Evolutionary conservation across 1,140 invertebrate species (phyloP), one percentile per base, ranked within the genome.

Genomic region (Cotesia glomerata): DNA sequence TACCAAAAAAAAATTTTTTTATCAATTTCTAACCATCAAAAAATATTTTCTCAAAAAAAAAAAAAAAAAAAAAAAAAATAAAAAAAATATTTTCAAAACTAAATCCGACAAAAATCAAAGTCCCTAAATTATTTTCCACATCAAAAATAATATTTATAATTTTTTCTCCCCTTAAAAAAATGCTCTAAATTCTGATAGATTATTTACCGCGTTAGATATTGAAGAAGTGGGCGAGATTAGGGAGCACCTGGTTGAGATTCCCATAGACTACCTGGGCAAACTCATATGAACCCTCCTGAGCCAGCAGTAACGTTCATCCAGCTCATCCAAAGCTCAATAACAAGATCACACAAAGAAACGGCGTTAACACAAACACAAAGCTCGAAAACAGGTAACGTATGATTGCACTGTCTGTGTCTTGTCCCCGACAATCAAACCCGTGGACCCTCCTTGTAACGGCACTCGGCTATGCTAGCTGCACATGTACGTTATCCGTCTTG

Each of bases 191-290:
- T n/a, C 13, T 54, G 13, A 5, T 14, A 54, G 52, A 54, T 54
- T 54, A 54, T 54, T 54, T 54, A 54, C n/a, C 13, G 14, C 4
- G 5, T n/a, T 3, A 16, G n/a, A n/a, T n/a, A 26, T 26, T 26
- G 26, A 54, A 54, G 52, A 54, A 54, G 52, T 54, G 16, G 52
- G 52, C 52, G 52, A 54, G 52, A 54, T 54, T 54, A 2, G 2
- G 39, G 39, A 34, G 32, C 81, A 81, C 79, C 81, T 81, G 81
- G 81, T 66, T 45, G 58, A 52, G 62, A 75, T 83, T 83, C 81
- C 81, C 81, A 83, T 70, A 54, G 16, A 36, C 59, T 63, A 54
- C 52, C 36, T 35, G 61, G 35, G n/a, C n/a, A 35, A 35, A 35
- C 8, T 14, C 7, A 35, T 11, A 14, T n/a, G 11, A 63, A 39